Base-by-base conservation (phyloP, 2,113 vertebrate species). In the Aix galericulata region DNA sequence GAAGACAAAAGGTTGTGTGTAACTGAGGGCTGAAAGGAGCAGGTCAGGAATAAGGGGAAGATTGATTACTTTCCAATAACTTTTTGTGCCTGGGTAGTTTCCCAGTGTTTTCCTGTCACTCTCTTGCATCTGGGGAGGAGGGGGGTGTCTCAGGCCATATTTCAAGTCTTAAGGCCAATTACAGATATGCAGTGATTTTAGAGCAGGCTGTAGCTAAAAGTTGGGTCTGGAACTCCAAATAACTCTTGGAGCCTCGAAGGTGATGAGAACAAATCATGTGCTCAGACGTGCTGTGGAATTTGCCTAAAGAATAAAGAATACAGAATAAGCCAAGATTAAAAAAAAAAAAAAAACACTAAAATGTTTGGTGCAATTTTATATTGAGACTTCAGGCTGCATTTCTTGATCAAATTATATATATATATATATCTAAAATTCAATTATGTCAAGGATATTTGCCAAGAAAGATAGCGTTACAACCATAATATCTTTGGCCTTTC, bases 1-100 rank as follows among this genome's bases (percentile, higher is more conserved):
- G 53, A 73, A 88, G 88, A 94, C 93, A 96, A 97, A 97, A 96
- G 83, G 25, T 75, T 73, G 36, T 69, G 69, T 96, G 75, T 94
- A 82, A 91, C 64, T 6, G 13, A 60, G 40, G 69, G 32, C 71
- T 94, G 50, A 94, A 86, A 95, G 82, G 69, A 96, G 27, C 1
- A 8, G 67, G 67, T 91, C 48, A 38, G 83, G 38, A 88, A 46
- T 52, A 94, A 87, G 88, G 80, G 67, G 44, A 82, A 91, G 91
- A 95, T 95, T 96, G 86, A 93, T 95, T 95, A 78, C 52, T 17
- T 80, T 93, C 75, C 53, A 85, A 55, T 92, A 89, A 59, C 1
- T 3, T 60, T 95, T 79, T 78, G 62, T 84, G 89, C 74, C 11
- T 82, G 77, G 17, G 53, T 69, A 68, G 60, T 92, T 91, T 94